Percentiles rank a stretch among this genome's conserved stretches.
These are phyloP conservation scores for Metalampra italica DNA, from an alignment of 2,888 invertebrate species.

Conservation along the genomic window DNA sequence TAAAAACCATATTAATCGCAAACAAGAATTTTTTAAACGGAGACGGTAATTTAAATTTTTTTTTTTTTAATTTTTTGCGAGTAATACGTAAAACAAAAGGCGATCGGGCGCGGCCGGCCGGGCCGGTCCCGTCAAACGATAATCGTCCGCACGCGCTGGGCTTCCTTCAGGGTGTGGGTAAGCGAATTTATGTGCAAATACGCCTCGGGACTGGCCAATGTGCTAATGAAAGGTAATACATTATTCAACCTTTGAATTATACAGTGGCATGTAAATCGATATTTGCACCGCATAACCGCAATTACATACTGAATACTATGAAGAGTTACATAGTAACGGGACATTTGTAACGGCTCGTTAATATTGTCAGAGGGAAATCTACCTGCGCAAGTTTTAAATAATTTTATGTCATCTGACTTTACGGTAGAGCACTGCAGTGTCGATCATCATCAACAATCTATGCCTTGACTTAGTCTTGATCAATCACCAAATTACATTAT, in stretches of 20 bases:
- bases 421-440: background rate
- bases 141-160: slow-evolving; percentile 64
- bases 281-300: slow-evolving; percentile 73
- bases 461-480: no score
- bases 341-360: background rate
- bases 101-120: slow-evolving; percentile 31
- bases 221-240: slow-evolving; percentile 78
- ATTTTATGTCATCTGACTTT: no score
- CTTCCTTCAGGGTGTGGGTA: slow-evolving; percentile 66
- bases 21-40: background rate
- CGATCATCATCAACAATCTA: no score
- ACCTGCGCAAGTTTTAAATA: background rate
- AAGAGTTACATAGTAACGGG: slow-evolving; percentile 4
- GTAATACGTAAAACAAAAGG: slow-evolving; percentile 33
- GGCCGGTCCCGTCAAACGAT: slow-evolving; percentile 49
- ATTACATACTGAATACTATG: slow-evolving; percentile 37
- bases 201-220: slow-evolving; percentile 71
- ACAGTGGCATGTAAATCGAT: slow-evolving; percentile 77
- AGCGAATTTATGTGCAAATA: slow-evolving; percentile 77
- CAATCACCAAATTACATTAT: no score
- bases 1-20: background rate
- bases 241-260: slow-evolving; percentile 78
- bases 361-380: background rate
- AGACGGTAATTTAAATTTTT: background rate
- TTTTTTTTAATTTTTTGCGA: background rate